A percentile compares a stretch with the other conserved stretches of the same genome.
phyloP scores from a whole-genome alignment of 1,140 invertebrate genomes.

The Ceratina japonica region DNA sequence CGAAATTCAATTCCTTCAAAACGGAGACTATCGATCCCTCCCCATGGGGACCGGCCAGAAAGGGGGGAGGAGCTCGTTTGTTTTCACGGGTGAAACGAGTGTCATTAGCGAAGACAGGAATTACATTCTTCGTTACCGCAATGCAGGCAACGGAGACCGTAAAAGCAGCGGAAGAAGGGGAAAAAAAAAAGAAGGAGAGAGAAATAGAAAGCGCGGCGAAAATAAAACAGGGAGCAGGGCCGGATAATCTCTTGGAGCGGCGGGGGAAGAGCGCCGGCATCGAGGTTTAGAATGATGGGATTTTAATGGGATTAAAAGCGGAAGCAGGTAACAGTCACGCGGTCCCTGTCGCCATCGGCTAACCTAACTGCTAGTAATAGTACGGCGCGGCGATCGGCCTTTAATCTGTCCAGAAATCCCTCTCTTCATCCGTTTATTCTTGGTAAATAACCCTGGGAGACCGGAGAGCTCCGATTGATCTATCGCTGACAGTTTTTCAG shows the following conservation, averaged over 20 bases:
- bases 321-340: constrained; percentile 38
- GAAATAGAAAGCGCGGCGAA: background rate
- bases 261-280: constrained; percentile 13
- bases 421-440: constrained; percentile 26
- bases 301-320: constrained; percentile 53
- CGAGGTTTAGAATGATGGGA: constrained; percentile 48
- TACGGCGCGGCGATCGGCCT: constrained; percentile 24
- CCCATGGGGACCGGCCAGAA: background rate
- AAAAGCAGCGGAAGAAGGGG: constrained; percentile 14
- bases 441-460: constrained; percentile 35
- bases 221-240: constrained; percentile 32
- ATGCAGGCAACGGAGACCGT: constrained; percentile 40
- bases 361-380: constrained; percentile 41
- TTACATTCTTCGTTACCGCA: constrained; percentile 52
- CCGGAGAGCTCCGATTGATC: constrained; percentile 32
- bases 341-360: background rate
- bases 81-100: constrained; percentile 47
- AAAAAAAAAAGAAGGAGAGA: background rate
- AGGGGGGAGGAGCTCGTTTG: constrained; percentile 20
- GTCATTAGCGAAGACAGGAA: constrained; percentile 46
- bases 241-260: constrained; percentile 38
- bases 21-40: constrained; percentile 28
- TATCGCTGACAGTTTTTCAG: background rate
- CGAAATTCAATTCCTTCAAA: constrained; percentile 15
- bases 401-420: constrained; percentile 52